Evolutionary conservation across 1,140 invertebrate species (phyloP), one percentile per base, ranked within the genome.

Genomic region (Tetragnatha versicolor): DNA sequence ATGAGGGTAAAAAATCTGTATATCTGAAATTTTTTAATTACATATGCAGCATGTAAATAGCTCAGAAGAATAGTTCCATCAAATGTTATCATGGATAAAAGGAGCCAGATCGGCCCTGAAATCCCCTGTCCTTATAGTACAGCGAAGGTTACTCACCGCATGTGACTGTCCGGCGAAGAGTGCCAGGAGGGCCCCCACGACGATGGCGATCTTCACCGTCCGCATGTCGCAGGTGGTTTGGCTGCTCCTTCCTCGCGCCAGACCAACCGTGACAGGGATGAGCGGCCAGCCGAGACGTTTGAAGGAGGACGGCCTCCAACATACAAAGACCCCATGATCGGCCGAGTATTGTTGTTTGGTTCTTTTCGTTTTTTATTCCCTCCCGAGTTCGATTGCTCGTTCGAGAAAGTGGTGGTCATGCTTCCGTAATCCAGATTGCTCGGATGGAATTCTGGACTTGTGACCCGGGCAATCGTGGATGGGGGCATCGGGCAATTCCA

Each of bases 401-500:
- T 58, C 35, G n/a, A 6, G 39, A 10, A 31, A 58, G 20, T 14
- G 31, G 53, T 58, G 53, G 53, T 58, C 53, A 58, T 58, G 53
- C 53, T n/a, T 58, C 35, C 53, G 53, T 58, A 58, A 58, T 58
- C 35, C 53, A n/a, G 35, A 53, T 58, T 58, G 53, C 35, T n/a
- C 31, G n/a, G n/a, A n/a, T n/a, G n/a, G n/a, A n/a, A n/a, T n/a
- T n/a, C n/a, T n/a, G n/a, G n/a, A n/a, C n/a, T n/a, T n/a, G n/a
- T n/a, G n/a, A n/a, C n/a, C n/a, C n/a, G n/a, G n/a, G n/a, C n/a
- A n/a, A n/a, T n/a, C n/a, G n/a, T n/a, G n/a, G n/a, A n/a, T n/a
- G n/a, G n/a, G n/a, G n/a, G n/a, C n/a, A n/a, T n/a, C n/a, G n/a
- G n/a, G n/a, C n/a, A n/a, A n/a, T n/a, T n/a, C n/a, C n/a, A n/a